phyloP scores from a whole-genome alignment of 2,888 invertebrate genomes.

The Dasypolia templi region DNA sequence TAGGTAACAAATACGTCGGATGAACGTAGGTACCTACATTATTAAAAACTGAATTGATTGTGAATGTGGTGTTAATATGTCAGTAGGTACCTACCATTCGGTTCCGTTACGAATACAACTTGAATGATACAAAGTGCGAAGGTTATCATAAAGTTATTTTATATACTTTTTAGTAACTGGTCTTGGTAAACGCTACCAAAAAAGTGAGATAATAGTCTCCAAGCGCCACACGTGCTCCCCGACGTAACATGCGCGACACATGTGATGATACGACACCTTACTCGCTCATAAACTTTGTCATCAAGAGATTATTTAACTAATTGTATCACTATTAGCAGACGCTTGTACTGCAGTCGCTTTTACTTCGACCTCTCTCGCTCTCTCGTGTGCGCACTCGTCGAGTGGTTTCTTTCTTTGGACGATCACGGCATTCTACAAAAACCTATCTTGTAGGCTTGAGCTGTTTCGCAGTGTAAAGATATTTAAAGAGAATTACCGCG shows the following conservation, averaged over 20 bases:
- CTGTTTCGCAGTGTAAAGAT: constrained; percentile 19
- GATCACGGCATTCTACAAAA: constrained; percentile 7
- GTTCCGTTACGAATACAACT: constrained; percentile 26
- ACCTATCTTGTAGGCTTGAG: neutral
- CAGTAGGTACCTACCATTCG: constrained; percentile 11
- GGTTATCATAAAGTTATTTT: constrained; percentile 40
- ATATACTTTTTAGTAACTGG: constrained; percentile 8
- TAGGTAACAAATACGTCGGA: neutral
- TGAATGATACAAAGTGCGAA: constrained; percentile 19
- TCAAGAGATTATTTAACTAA: neutral
- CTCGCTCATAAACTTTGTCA: neutral
- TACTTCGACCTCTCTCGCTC: constrained; percentile 14
- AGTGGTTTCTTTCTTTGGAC: neutral
- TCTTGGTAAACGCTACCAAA: constrained; percentile 8
- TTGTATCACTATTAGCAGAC: neutral
- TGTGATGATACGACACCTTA: constrained; percentile 20
- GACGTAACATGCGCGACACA: constrained; percentile 7
- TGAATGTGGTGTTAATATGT: neutral
- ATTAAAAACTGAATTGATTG: constrained; percentile 15
- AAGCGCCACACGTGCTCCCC: constrained; percentile 17
- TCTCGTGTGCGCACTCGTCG: neutral
- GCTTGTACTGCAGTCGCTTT: constrained; percentile 3
- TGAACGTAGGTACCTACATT: neutral
- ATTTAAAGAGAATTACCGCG: constrained; percentile 19
- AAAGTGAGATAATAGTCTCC: constrained; percentile 28